A percentile compares a stretch with the other conserved stretches of the same genome.
phyloP scores from a whole-genome alignment of 2,113 vertebrate genomes.

The Caranx melampygus region DNA sequence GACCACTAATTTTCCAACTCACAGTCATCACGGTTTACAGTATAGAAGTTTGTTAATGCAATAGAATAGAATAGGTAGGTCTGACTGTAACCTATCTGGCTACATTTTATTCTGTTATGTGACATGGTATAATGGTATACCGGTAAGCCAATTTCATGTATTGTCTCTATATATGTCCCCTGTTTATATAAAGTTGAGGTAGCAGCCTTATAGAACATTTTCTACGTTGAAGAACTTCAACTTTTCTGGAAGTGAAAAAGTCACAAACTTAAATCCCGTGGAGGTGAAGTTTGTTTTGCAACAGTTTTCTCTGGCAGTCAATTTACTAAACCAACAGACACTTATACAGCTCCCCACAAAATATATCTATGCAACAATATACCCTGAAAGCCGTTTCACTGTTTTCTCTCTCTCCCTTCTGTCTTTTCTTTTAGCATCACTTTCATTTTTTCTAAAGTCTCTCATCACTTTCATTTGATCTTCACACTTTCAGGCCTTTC shows the following conservation, averaged over 20 bases:
- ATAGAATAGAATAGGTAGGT: too few relatives aligned
- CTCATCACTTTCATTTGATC: slow-evolving; percentile 25
- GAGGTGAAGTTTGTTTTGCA: slow-evolving; percentile 8
- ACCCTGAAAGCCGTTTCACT: slow-evolving; percentile 8
- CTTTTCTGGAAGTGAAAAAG: slow-evolving; percentile 8
- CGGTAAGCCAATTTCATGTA: background rate
- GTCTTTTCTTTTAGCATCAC: background rate
- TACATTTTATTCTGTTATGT: background rate
- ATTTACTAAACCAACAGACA: slow-evolving; percentile 39
- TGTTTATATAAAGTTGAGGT: background rate
- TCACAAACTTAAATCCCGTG: slow-evolving; percentile 11
- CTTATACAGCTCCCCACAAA: slow-evolving; percentile 8
- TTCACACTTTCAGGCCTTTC: slow-evolving; percentile 25
- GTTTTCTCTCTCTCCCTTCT: background rate
- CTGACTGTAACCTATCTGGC: background rate
- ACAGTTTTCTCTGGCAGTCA: slow-evolving; percentile 22
- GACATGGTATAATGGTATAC: too few relatives aligned
- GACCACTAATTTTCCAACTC: background rate
- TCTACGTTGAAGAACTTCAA: background rate
- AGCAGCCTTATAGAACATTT: background rate
- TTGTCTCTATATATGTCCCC: background rate
- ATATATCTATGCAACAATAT: slow-evolving; percentile 29
- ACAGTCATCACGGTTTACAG: background rate
- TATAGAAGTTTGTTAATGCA: too few relatives aligned
- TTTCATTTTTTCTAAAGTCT: background rate